Percentiles rank a stretch among this genome's conserved stretches.
phyloP scores from a whole-genome alignment of 2,113 vertebrate species.

The Brachyhypopomus gauderio region DNA sequence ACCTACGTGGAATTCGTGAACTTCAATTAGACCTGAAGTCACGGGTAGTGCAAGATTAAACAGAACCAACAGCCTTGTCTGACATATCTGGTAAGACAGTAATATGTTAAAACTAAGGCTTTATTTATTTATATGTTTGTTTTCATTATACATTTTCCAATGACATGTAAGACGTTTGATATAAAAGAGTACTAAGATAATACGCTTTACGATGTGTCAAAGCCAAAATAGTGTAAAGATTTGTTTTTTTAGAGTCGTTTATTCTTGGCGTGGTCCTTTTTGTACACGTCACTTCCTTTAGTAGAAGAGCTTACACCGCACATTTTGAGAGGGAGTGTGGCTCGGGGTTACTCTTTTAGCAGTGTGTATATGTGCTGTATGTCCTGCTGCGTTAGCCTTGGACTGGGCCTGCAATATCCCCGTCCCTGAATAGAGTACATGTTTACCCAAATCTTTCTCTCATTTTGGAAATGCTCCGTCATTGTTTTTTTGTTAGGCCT shows the following conservation, averaged over 20 bases:
- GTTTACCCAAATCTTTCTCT: conserved; percentile 6
- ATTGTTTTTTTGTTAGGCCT: neutral
- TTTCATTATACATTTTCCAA: neutral
- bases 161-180: too few species aligned
- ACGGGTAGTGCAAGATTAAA: conserved; percentile 56
- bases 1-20: conserved; percentile 68
- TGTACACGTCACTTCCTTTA: neutral
- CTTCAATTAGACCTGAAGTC: conserved; percentile 60
- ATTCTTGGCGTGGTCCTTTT: neutral
- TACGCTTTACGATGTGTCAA: too few species aligned
- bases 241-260: too few species aligned
- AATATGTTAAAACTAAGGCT: too few species aligned
- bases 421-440: conserved; percentile 22
- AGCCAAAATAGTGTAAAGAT: too few species aligned
- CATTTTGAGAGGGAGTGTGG: neutral
- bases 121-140: too few species aligned
- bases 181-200: too few species aligned
- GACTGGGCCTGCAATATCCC: conserved; percentile 6
- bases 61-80: conserved; percentile 22
- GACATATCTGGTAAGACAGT: conserved; percentile 37
- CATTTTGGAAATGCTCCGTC: neutral
- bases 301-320: neutral
- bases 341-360: neutral
- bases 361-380: neutral
- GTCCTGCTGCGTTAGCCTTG: neutral